Evolutionary conservation across 2,888 invertebrate species (phyloP), one percentile per base, ranked within the genome.

Genomic region (Catocala nupta): DNA sequence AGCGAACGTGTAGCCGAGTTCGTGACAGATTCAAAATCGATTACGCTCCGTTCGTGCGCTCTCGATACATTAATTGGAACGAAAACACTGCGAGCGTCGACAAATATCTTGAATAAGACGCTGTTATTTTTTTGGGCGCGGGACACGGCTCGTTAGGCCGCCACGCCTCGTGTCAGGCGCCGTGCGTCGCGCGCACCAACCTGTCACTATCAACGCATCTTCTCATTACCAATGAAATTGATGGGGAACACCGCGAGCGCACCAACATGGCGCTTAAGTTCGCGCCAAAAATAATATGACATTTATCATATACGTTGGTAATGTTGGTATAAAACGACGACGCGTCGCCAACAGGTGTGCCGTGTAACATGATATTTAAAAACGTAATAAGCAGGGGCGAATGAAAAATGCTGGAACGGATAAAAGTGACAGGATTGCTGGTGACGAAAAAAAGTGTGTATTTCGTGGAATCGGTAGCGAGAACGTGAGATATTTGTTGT

Each of bases 401-500:
- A 83, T 84, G 85, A 88, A 83, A 85, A 84, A 87, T 81, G 78
- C 76, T 79, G 77, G 75, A 81, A 81, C 75, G 82, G 80, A 81
- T 82, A 84, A 85, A 85, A 86, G 81, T 85, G 86, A 82, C 87
- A 81, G 84, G 77, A 78, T 75, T 57, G 79, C 65, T 71, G 77
- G 81, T 73, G 79, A 81, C 72, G 73, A 82, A 81, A 86, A 87
- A 89, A 84, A 79, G 71, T 66, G 43, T 71, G 72, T 68, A 70
- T 77, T 93, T 92, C 90, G 71, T 61, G 77, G 93, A 93, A 93
- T 70, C 79, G 73, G 84, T 88, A 75, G 86, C 87, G 78, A 61
- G 78, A 76, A 86, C 87, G 90, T 89, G 91, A 88, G 88, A 89
- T 88, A 89, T 90, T 91, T 91, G 90, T 85, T 77, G 84, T 86